These are phyloP conservation scores for Caenorhabditis sp. DNA, from an alignment of 2,888 invertebrate species.

Conservation along the genomic window DNA sequence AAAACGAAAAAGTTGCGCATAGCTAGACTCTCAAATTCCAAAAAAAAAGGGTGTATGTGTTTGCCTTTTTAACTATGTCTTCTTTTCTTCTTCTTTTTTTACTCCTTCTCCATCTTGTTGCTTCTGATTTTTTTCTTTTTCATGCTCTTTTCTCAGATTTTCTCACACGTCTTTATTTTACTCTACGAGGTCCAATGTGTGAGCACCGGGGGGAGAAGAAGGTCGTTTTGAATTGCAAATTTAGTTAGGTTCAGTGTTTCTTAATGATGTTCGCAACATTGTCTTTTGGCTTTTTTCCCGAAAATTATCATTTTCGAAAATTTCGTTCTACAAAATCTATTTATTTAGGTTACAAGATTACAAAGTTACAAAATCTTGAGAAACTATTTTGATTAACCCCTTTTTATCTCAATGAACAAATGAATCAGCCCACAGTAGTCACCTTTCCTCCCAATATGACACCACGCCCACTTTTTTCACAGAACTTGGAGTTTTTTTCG, in stretches of 20 bases:
- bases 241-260: neutral
- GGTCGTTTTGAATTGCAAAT: neutral
- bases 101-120: neutral
- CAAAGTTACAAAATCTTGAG: too few species aligned
- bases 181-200: neutral
- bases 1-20: neutral
- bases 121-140: neutral
- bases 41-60: neutral
- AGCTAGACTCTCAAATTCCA: neutral
- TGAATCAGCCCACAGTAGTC: too few species aligned
- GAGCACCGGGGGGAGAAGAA: neutral
- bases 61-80: conserved; percentile 1
- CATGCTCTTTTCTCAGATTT: neutral
- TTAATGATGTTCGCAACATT: neutral
- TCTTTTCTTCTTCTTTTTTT: neutral
- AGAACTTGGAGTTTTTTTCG: too few species aligned
- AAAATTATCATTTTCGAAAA: too few species aligned
- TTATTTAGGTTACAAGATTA: too few species aligned
- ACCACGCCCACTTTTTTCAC: too few species aligned
- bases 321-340: too few species aligned
- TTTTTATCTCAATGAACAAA: too few species aligned
- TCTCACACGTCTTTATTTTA: neutral
- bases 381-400: too few species aligned
- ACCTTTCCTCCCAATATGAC: too few species aligned
- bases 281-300: too few species aligned